phyloP scores from a whole-genome alignment of 2,113 vertebrate genomes.

The Arvicanthis niloticus region DNA sequence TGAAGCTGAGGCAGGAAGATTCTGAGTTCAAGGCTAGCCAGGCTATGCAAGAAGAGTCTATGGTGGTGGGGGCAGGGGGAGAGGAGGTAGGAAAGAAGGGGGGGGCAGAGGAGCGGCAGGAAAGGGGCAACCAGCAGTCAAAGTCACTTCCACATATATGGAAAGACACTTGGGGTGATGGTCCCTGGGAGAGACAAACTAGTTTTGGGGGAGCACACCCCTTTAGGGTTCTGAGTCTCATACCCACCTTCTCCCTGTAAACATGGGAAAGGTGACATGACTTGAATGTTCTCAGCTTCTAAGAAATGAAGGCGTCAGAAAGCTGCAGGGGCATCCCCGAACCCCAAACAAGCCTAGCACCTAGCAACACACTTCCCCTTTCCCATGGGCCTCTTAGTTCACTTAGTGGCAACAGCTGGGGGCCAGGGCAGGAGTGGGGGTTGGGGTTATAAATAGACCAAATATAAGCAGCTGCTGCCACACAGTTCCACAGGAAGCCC shows the following conservation, averaged over 20 bases:
- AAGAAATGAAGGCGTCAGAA: constrained; percentile 69
- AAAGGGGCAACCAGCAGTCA: neutral
- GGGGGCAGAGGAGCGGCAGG: neutral
- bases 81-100: neutral
- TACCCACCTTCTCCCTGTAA: neutral
- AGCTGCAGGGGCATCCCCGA: neutral
- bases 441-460: constrained; percentile 61
- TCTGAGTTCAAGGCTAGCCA: neutral
- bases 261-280: neutral
- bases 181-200: neutral
- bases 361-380: constrained; percentile 76
- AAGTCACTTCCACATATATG: neutral
- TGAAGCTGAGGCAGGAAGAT: neutral
- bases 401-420: neutral
- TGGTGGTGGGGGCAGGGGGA: too few relatives aligned
- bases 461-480: constrained; percentile 56
- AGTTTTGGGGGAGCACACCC: neutral
- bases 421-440: neutral
- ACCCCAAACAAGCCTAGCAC: constrained; percentile 56
- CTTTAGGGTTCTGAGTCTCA: too few relatives aligned
- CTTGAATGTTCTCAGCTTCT: constrained; percentile 53
- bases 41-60: neutral
- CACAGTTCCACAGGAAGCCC: neutral
- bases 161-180: neutral
- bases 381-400: neutral